These are phyloP conservation scores for Siniperca scherzeri DNA, from an alignment of 2,797 vertebrate genomes.

Conservation along the genomic window DNA sequence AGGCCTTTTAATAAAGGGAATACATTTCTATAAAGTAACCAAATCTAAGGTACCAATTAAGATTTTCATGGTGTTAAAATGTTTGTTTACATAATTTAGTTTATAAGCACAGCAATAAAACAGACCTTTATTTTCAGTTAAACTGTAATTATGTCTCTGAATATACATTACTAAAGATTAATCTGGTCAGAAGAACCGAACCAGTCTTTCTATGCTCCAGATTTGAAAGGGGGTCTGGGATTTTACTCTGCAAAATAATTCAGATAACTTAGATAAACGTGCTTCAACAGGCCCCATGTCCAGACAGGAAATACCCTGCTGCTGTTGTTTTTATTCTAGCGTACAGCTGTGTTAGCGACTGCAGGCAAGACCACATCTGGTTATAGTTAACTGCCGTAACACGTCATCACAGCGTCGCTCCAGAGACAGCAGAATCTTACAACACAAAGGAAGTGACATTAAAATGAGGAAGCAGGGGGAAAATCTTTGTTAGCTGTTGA, in stretches of 20 bases:
- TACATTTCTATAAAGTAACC: not conserved
- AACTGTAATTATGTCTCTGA: not conserved
- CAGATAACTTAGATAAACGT: not conserved
- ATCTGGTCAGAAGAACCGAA: not conserved
- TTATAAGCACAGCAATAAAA: not conserved
- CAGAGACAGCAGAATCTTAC: slow-evolving; percentile 50
- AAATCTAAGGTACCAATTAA: not conserved
- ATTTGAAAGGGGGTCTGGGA: not conserved
- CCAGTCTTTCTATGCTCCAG: not conserved
- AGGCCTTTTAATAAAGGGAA: not conserved
- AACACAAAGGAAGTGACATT: slow-evolving; percentile 78
- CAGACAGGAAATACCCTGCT: slow-evolving; percentile 22
- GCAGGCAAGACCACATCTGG: slow-evolving; percentile 75
- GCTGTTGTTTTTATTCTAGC: not conserved
- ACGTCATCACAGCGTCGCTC: slow-evolving; percentile 49
- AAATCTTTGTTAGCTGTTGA: slow-evolving; percentile 40
- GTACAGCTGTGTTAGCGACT: slow-evolving; percentile 17
- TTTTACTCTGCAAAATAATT: not conserved
- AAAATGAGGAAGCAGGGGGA: slow-evolving; percentile 77
- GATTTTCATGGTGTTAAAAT: not conserved
- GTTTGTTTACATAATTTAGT: not conserved
- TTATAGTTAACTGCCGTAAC: slow-evolving; percentile 61
- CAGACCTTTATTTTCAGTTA: not conserved
- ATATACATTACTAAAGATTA: not conserved
- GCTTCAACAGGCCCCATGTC: not conserved